Evolutionary conservation across 2,888 invertebrate genomes (phyloP).

Genomic region (Sceliomorpha sp.): DNA sequence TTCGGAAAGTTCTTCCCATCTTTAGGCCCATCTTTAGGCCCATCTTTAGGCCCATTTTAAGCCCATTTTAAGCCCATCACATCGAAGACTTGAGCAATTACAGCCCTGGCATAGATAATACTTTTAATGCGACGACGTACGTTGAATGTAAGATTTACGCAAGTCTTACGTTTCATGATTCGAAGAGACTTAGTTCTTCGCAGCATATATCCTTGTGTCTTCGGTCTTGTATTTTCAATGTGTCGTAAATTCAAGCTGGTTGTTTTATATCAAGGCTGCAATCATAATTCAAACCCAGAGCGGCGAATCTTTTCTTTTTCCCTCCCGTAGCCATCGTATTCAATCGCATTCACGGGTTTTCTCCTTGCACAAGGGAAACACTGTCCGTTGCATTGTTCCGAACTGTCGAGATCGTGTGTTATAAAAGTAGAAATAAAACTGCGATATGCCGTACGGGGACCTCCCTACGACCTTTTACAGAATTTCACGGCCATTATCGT

Average conservation of each 20-base stretch:
- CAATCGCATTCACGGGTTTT: slow-evolving; percentile 15
- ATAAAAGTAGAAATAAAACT: slow-evolving; percentile 49
- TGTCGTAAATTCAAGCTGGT: slow-evolving; percentile 62
- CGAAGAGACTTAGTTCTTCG: slow-evolving; percentile 12
- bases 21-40: too few relatives aligned
- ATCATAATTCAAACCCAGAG: slow-evolving; percentile 64
- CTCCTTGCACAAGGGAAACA: slow-evolving; percentile 20
- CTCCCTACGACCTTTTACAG: background rate
- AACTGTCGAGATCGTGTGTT: slow-evolving; percentile 40
- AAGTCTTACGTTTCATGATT: slow-evolving; percentile 19
- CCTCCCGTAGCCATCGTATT: slow-evolving; percentile 5
- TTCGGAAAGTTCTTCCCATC: too few relatives aligned
- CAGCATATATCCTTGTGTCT: slow-evolving; percentile 55
- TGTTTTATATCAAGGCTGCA: slow-evolving; percentile 65
- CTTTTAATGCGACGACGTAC: background rate
- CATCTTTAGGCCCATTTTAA: too few relatives aligned
- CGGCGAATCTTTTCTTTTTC: slow-evolving; percentile 21
- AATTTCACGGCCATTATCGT: background rate
- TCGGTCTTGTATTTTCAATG: slow-evolving; percentile 62
- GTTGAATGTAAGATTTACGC: slow-evolving; percentile 11
- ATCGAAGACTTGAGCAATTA: too few relatives aligned
- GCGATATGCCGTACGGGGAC: slow-evolving; percentile 22
- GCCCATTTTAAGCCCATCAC: too few relatives aligned
- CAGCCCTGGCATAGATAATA: too few relatives aligned
- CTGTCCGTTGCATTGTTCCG: slow-evolving; percentile 40